These are phyloP conservation scores for Aromia moschata DNA, from an alignment of 2,888 invertebrate species.

Conservation along the genomic window DNA sequence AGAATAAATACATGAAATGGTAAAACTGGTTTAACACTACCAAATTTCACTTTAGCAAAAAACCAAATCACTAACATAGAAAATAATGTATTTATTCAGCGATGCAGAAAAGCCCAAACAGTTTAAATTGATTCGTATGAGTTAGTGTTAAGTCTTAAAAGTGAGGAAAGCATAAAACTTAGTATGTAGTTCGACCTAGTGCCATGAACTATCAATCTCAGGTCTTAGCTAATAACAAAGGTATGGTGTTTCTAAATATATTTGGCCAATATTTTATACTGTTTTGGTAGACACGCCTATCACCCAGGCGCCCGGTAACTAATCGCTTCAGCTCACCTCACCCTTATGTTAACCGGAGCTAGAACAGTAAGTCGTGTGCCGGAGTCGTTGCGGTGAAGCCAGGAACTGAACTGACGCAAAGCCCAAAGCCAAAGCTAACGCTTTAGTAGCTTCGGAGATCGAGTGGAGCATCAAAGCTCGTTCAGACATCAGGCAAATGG, in stretches of 20 bases:
- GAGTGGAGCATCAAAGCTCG: constrained; percentile 46
- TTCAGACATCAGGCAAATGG: constrained; percentile 44
- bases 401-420: constrained; percentile 42
- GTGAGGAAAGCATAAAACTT: constrained; percentile 16
- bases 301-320: constrained; percentile 51
- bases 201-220: constrained; percentile 43
- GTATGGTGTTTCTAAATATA: constrained; percentile 52
- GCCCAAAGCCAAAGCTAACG: constrained; percentile 40
- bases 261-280: constrained; percentile 59
- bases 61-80: constrained; percentile 22
- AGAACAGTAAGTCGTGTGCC: constrained; percentile 42
- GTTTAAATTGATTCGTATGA: constrained; percentile 23
- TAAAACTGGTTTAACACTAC: constrained; percentile 18
- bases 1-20: constrained; percentile 9
- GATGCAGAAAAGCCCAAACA: constrained; percentile 22
- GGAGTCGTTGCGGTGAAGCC: constrained; percentile 42
- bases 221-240: constrained; percentile 48
- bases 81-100: constrained; percentile 25
- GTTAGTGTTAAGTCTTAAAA: constrained; percentile 17
- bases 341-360: constrained; percentile 39
- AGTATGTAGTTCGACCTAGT: constrained; percentile 34
- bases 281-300: constrained; percentile 58
- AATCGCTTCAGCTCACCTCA: constrained; percentile 40
- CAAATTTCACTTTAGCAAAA: constrained; percentile 22
- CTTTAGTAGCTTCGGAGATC: constrained; percentile 39